Conservation (phyloP, 2,797 vertebrate species). For the Eutrigla gurnardus region DNA sequence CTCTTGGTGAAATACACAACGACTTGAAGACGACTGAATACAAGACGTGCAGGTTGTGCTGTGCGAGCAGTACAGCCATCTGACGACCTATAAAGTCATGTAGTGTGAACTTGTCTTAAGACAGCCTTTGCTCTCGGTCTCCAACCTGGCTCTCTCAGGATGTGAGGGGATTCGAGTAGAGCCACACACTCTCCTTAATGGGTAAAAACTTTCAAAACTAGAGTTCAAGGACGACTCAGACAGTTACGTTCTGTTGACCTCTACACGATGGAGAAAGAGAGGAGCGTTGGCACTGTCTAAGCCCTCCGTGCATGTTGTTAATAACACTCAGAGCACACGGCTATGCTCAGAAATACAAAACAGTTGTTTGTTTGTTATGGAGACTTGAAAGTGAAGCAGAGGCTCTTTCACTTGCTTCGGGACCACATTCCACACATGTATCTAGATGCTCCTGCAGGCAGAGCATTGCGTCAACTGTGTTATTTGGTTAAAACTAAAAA, state of each 20-base stretch:
- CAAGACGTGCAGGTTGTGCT: background rate
- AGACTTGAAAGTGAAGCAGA: constrained; percentile 25
- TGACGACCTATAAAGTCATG: background rate
- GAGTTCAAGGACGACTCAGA: constrained; percentile 52
- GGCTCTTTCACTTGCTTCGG: constrained; percentile 30
- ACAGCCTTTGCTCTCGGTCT: constrained; percentile 28
- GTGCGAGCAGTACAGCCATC: background rate
- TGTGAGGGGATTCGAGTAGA: constrained; percentile 47
- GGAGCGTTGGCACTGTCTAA: constrained; percentile 28
- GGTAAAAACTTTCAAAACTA: constrained; percentile 40
- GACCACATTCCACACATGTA: constrained; percentile 16
- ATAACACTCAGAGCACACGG: constrained; percentile 38
- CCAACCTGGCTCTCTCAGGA: constrained; percentile 29
- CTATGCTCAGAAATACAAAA: constrained; percentile 45
- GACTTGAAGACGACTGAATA: background rate
- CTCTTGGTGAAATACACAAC: background rate
- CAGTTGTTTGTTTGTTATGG: constrained; percentile 45
- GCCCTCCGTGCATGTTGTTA: constrained; percentile 43
- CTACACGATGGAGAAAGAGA: constrained; percentile 1
- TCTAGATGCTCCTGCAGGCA: constrained; percentile 2
- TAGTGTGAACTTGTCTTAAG: background rate
- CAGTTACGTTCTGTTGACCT: constrained; percentile 2
- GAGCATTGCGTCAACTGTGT: background rate
- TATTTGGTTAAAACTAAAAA: background rate
- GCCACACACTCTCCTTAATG: constrained; percentile 38